Evolutionary conservation across 1,140 invertebrate genomes (phyloP).

Genomic region (Neodiprion virginianus): DNA sequence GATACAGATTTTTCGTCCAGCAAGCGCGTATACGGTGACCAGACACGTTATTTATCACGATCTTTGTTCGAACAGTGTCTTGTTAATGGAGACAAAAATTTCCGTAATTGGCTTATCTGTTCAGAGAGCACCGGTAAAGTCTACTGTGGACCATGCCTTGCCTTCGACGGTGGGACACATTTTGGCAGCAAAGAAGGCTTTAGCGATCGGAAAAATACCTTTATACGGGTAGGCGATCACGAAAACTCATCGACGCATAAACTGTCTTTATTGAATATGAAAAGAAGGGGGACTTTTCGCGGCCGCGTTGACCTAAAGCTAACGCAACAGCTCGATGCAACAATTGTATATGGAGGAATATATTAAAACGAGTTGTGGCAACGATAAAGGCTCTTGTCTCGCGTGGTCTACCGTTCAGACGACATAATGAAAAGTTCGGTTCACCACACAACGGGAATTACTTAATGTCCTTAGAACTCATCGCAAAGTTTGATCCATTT

Average conservation of each 20-base stretch:
- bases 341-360: slow-evolving; percentile 31
- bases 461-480: slow-evolving; percentile 14
- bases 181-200: slow-evolving; percentile 29
- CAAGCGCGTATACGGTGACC: background rate
- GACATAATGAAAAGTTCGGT: slow-evolving; percentile 39
- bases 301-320: slow-evolving; percentile 23
- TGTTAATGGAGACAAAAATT: background rate
- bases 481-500: background rate
- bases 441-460: slow-evolving; percentile 40
- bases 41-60: background rate
- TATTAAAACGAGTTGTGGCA: slow-evolving; percentile 36
- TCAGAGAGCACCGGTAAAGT: background rate
- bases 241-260: slow-evolving; percentile 36
- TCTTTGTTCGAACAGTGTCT: background rate
- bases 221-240: slow-evolving; percentile 28
- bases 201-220: slow-evolving; percentile 41
- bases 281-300: slow-evolving; percentile 21
- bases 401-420: slow-evolving; percentile 38
- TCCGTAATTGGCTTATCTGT: background rate
- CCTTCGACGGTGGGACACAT: background rate
- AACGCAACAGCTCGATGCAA: slow-evolving; percentile 20
- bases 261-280: slow-evolving; percentile 23
- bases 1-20: background rate
- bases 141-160: background rate
- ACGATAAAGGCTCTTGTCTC: slow-evolving; percentile 35